phyloP scores from a whole-genome alignment of 1,140 invertebrate species.

The Scaptomyza hsui region DNA sequence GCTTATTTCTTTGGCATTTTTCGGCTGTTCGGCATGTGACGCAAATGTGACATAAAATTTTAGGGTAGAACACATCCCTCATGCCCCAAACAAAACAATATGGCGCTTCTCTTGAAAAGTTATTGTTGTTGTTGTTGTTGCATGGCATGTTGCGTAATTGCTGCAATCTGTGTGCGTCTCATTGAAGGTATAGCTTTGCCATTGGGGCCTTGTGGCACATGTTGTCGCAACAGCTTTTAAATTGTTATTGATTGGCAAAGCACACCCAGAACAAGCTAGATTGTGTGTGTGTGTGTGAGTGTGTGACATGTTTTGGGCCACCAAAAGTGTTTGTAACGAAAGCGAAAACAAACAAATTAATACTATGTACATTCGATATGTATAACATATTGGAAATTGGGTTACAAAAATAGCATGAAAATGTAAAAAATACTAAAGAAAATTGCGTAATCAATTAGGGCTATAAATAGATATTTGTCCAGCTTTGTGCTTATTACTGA shows the following conservation, averaged over 20 bases:
- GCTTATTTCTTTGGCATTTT: constrained; percentile 79
- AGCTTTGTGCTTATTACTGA: background rate
- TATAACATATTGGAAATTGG: constrained; percentile 61
- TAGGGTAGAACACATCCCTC: constrained; percentile 46
- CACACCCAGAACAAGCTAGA: constrained; percentile 31
- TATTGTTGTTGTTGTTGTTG: constrained; percentile 42
- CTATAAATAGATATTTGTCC: background rate
- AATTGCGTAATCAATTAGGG: background rate
- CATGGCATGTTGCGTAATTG: constrained; percentile 77
- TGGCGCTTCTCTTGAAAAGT: constrained; percentile 64
- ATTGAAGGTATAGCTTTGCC: constrained; percentile 36
- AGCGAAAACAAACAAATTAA: constrained; percentile 74
- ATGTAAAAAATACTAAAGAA: no score
- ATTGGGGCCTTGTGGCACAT: constrained; percentile 54
- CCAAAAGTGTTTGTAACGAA: constrained; percentile 42
- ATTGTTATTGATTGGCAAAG: constrained; percentile 75
- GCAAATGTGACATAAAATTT: constrained; percentile 77
- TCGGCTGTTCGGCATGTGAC: constrained; percentile 68
- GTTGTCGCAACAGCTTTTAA: constrained; percentile 79
- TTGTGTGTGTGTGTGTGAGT: constrained; percentile 32
- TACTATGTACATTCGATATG: constrained; percentile 40
- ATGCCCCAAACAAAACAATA: constrained; percentile 45
- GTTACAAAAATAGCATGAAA: constrained; percentile 50
- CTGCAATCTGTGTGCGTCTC: constrained; percentile 65
- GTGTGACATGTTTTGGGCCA: constrained; percentile 57